Conservation (phyloP, 2,113 vertebrate species). For the Diphyllodes magnificus region DNA sequence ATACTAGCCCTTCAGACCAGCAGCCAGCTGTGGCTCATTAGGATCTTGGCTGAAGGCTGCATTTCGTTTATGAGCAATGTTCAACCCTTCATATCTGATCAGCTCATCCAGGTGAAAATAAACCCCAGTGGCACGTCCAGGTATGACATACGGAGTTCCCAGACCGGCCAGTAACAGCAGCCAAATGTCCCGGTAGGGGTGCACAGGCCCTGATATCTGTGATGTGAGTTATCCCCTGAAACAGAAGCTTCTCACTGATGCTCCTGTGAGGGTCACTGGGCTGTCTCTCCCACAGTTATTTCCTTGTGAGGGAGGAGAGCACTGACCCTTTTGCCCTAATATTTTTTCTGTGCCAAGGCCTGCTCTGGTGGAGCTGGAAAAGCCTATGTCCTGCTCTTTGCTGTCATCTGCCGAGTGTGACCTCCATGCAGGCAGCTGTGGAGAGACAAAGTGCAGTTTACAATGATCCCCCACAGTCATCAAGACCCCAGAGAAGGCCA, state of each 20-base stretch:
- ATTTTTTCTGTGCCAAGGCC: not conserved
- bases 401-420: rapidly evolving
- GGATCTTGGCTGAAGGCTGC: not conserved
- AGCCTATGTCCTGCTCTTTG: not conserved
- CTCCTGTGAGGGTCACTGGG: not conserved
- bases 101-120: not conserved
- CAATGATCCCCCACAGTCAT: rapidly evolving
- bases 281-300: not conserved
- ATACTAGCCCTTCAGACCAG: not conserved
- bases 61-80: slow-evolving; percentile 1
- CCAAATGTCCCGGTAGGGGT: not conserved
- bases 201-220: not conserved
- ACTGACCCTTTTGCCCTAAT: not conserved
- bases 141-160: not conserved
- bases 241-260: not conserved
- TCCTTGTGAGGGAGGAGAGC: not conserved
- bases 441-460: not conserved
- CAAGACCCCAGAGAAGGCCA: not conserved
- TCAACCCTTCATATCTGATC: not conserved
- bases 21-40: slow-evolving; percentile 54
- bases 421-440: rapidly evolving
- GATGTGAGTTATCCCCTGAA: not conserved
- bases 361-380: not conserved
- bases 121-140: not conserved
- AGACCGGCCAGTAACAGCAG: not conserved